These are phyloP conservation scores for Porites divaricata DNA, from an alignment of 92 coral and sea anemone species.

Conservation along the genomic window DNA sequence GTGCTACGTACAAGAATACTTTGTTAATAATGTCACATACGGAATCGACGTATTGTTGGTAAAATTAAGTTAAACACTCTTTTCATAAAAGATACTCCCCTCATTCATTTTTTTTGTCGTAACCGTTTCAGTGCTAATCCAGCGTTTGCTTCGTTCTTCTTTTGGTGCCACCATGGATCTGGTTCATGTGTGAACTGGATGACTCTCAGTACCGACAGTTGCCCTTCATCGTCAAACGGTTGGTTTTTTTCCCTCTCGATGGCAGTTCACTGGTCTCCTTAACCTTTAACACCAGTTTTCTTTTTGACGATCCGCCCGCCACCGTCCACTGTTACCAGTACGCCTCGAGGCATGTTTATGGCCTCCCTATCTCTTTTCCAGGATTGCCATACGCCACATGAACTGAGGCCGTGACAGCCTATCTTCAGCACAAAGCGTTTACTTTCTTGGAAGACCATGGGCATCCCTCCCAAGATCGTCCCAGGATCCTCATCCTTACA, in stretches of 20 bases:
- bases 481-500: not conserved
- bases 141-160: too few relatives aligned
- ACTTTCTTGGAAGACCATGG: not conserved
- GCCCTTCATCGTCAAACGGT: not conserved
- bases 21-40: slow-evolving; percentile 2
- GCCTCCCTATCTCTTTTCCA: not conserved
- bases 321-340: not conserved
- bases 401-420: not conserved
- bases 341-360: not conserved
- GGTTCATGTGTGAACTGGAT: not conserved
- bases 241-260: not conserved
- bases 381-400: not conserved
- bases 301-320: not conserved
- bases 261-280: not conserved
- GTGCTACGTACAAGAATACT: too few relatives aligned
- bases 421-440: not conserved
- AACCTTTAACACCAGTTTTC: not conserved
- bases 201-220: not conserved
- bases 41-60: not conserved
- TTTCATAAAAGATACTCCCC: too few relatives aligned
- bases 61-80: too few relatives aligned
- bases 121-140: too few relatives aligned
- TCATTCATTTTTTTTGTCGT: too few relatives aligned
- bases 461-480: not conserved
- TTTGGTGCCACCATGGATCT: slow-evolving; percentile 12